These are phyloP conservation scores for Lepus europaeus DNA, from an alignment of 2,113 vertebrate species.

Conservation along the genomic window DNA sequence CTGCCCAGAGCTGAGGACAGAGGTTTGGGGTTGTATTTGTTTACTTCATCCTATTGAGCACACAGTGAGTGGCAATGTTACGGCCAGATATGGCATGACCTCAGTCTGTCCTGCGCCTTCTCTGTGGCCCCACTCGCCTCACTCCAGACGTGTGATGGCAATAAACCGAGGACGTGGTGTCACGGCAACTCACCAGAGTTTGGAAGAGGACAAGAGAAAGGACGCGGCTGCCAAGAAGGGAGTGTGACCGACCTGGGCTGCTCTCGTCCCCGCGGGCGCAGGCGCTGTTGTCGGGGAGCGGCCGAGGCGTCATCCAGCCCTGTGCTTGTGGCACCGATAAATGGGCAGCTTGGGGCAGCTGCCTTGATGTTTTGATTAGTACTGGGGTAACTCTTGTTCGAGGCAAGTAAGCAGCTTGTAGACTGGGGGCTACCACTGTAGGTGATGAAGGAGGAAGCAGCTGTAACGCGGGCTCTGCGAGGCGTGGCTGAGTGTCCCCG, in stretches of 20 bases:
- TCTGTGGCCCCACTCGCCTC: background rate
- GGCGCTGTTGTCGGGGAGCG: rapidly evolving
- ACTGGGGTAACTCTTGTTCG: constrained; percentile 53
- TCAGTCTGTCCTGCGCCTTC: background rate
- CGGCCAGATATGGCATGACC: background rate
- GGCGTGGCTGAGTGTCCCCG: constrained; percentile 17
- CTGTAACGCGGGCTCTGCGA: background rate
- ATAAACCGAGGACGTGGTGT: background rate
- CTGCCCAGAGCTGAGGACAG: background rate
- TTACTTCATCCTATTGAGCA: background rate
- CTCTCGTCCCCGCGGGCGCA: rapidly evolving
- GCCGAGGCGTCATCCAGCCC: background rate
- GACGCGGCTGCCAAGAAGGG: background rate
- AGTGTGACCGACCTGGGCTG: background rate
- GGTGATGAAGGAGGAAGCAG: constrained; percentile 65
- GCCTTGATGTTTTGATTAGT: constrained; percentile 65
- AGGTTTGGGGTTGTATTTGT: background rate
- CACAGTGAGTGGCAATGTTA: background rate
- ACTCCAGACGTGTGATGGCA: background rate
- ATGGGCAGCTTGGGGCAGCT: constrained; percentile 20
- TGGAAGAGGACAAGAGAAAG: background rate
- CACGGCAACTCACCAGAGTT: background rate
- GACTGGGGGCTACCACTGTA: constrained; percentile 57
- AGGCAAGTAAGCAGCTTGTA: constrained; percentile 70
- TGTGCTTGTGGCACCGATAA: background rate